phyloP scores from a whole-genome alignment of 2,888 invertebrate genomes.

The Nasonovia ribisnigri region DNA sequence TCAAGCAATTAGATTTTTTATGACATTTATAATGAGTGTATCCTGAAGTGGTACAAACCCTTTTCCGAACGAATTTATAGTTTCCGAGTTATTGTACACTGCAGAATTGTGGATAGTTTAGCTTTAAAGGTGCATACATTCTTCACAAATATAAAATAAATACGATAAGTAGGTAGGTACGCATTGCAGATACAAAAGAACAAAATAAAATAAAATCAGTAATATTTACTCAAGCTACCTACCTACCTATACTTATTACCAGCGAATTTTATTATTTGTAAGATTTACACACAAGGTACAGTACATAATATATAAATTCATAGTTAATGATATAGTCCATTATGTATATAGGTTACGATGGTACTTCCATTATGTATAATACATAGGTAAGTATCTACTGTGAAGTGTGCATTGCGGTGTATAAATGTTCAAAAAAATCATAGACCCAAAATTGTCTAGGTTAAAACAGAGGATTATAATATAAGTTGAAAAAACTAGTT shows the following conservation, averaged over 20 bases:
- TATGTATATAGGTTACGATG: too few species aligned
- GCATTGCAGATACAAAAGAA: background rate
- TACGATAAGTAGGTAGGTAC: background rate
- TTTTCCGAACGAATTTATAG: background rate
- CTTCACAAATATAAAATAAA: background rate
- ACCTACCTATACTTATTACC: background rate
- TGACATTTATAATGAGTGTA: background rate
- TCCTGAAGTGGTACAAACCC: background rate
- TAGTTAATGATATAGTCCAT: too few species aligned
- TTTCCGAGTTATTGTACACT: background rate
- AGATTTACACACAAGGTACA: too few species aligned
- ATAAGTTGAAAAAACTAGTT: background rate
- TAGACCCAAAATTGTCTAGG: background rate
- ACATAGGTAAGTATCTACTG: too few species aligned
- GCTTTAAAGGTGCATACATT: background rate
- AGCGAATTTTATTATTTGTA: background rate
- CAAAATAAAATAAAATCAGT: background rate
- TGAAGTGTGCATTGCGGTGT: too few species aligned
- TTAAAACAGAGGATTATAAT: background rate
- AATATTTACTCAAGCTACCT: background rate
- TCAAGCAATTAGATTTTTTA: background rate
- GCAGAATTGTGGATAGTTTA: background rate
- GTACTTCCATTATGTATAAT: too few species aligned
- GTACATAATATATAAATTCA: too few species aligned
- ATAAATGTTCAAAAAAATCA: background rate